These are phyloP conservation scores for Sebastes diaconus DNA, from an alignment of 2,797 vertebrate genomes.

Conservation along the genomic window DNA sequence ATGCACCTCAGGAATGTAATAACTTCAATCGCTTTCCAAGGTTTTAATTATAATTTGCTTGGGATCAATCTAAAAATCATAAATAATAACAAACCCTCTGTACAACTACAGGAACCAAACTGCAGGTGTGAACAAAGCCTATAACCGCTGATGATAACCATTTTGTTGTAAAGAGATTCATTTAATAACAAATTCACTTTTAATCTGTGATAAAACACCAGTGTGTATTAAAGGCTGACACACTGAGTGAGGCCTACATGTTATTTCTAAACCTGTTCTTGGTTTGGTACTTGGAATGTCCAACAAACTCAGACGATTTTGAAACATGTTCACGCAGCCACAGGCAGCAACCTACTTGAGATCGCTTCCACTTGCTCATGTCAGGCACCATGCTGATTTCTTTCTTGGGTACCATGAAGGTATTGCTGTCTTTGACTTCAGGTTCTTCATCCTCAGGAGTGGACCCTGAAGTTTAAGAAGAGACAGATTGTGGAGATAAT, in stretches of 20 bases:
- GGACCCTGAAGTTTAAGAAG: constrained; percentile 73
- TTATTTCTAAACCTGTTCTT: neutral
- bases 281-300: no score
- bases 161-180: neutral
- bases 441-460: constrained; percentile 81
- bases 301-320: neutral
- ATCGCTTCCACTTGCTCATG: constrained; percentile 97
- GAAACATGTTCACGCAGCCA: neutral
- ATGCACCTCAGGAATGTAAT: neutral
- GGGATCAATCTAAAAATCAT: neutral
- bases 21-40: neutral
- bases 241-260: neutral
- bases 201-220: neutral
- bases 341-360: constrained; percentile 78
- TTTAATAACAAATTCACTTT: neutral
- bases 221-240: neutral
- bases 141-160: neutral
- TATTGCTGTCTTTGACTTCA: constrained; percentile 63
- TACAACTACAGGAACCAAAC: neutral
- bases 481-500: neutral
- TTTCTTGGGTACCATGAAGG: constrained; percentile 92
- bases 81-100: neutral
- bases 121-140: neutral
- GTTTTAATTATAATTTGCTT: neutral
- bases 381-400: constrained; percentile 94